Percentiles rank a stretch among this genome's conserved stretches.
These are phyloP conservation scores for Minunthozetes semirufus DNA, from an alignment of 2,888 invertebrate genomes.

Conservation along the genomic window DNA sequence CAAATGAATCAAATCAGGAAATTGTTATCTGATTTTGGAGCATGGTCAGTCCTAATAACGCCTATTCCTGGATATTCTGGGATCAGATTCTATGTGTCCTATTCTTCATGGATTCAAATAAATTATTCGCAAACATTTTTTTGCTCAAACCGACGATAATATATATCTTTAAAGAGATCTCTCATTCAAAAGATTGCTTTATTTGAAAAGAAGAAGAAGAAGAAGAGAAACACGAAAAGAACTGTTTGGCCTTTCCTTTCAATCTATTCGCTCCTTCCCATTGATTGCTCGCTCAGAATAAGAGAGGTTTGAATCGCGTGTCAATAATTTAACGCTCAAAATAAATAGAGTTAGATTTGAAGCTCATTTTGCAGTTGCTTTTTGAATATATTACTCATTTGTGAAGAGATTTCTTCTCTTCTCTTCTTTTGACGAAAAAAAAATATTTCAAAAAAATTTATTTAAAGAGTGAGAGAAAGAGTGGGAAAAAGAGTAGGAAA, in stretches of 20 bases:
- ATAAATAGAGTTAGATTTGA: constrained; percentile 2
- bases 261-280: constrained; percentile 6
- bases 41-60: too few species aligned
- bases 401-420: too few species aligned
- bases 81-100: neutral
- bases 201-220: constrained; percentile 10
- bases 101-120: neutral
- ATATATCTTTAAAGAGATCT: constrained; percentile 3
- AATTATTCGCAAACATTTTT: neutral
- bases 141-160: neutral
- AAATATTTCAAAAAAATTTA: neutral
- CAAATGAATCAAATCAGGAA: too few species aligned
- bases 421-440: neutral
- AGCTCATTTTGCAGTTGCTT: constrained; percentile 3
- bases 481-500: too few species aligned
- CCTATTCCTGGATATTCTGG: too few species aligned
- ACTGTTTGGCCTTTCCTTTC: constrained; percentile 16
- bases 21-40: too few species aligned
- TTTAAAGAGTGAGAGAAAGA: neutral
- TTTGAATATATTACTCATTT: constrained; percentile 9
- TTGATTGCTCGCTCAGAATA: constrained; percentile 1
- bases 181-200: constrained; percentile 11
- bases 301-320: constrained; percentile 13
- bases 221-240: neutral
- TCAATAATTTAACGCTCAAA: constrained; percentile 19